These are phyloP conservation scores for Macrosiphum euphorbiae DNA, from an alignment of 2,888 invertebrate genomes.

Conservation along the genomic window DNA sequence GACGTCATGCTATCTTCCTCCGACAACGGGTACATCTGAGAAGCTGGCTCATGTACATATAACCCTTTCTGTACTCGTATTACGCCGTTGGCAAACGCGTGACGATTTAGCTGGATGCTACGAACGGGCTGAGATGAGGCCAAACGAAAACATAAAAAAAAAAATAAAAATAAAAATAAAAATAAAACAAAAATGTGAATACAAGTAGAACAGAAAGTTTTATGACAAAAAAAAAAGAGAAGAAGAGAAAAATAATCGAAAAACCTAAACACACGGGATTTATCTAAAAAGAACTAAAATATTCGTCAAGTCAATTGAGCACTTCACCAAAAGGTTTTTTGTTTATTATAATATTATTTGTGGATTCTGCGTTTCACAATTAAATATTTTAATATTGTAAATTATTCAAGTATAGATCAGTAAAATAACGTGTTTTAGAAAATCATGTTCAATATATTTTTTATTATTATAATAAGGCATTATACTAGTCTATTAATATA, in stretches of 20 bases:
- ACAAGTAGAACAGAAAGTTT: slow-evolving; percentile 29
- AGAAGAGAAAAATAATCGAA: slow-evolving; percentile 40
- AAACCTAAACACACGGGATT: not conserved
- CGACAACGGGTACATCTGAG: slow-evolving; percentile 65
- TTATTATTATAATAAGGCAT: not conserved
- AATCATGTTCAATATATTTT: not conserved
- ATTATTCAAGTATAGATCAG: not conserved
- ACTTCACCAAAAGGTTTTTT: not conserved
- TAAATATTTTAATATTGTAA: not conserved
- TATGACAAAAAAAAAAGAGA: slow-evolving; percentile 30
- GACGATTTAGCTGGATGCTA: slow-evolving; percentile 57
- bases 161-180: slow-evolving; percentile 22
- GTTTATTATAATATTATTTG: not conserved
- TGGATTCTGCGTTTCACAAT: not conserved
- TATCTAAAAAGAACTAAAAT: slow-evolving; percentile 18
- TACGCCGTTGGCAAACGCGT: slow-evolving; percentile 62
- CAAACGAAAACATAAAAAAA: slow-evolving; percentile 63
- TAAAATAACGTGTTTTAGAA: not conserved
- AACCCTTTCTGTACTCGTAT: slow-evolving; percentile 61
- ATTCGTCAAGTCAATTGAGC: not conserved
- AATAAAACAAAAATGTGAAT: slow-evolving; percentile 21
- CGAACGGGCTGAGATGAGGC: slow-evolving; percentile 62
- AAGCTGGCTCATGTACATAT: slow-evolving; percentile 63
- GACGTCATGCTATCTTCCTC: slow-evolving; percentile 64
- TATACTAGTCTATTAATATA: too few relatives aligned